Conservation (phyloP, 2,113 vertebrate genomes). For the Mus musculus region GRCm39 chr7:118165001-118165500, state of each 20-base stretch:
- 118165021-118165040: not conserved
- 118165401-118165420: constrained; percentile 89
- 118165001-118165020: not conserved
- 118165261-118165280: not conserved
- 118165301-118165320: not conserved
- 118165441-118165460: constrained; percentile 85
- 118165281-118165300: not conserved
- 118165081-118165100: not conserved
- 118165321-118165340: not conserved
- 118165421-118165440: constrained; percentile 87
- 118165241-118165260: not conserved
- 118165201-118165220: not conserved
- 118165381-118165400: not conserved
- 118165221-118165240: not conserved
- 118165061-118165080: not conserved
- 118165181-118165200: not conserved
- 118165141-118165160: too few relatives aligned
- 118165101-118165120: too few relatives aligned
- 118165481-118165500: not conserved
- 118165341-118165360: not conserved
- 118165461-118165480: constrained; percentile 17
- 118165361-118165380: not conserved
- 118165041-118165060: not conserved
- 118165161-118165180: too few relatives aligned
- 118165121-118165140: too few relatives aligned